Percentiles rank a stretch among this genome's conserved stretches.
Evolutionary conservation across 2,113 vertebrate genomes (phyloP).

Genomic region (Tragelaphus strepsiceros): DNA sequence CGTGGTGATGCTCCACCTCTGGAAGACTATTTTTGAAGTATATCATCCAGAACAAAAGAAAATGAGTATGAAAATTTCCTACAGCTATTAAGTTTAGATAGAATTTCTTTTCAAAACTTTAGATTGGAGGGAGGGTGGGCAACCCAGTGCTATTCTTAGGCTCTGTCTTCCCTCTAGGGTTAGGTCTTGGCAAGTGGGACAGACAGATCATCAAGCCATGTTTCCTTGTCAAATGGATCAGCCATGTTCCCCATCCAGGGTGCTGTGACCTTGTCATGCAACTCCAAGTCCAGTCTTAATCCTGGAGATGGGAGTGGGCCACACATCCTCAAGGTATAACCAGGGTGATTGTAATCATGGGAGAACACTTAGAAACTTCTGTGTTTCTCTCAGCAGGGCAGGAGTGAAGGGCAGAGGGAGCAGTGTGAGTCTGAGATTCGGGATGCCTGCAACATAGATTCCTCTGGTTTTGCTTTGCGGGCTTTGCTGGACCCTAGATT

Average conservation of each 20-base stretch:
- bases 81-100: slow-evolving; percentile 20
- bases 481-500: not conserved
- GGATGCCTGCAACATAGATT: not conserved
- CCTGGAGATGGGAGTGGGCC: not conserved
- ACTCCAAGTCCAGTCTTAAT: not conserved
- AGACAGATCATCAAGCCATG: not conserved
- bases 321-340: not conserved
- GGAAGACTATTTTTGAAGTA: slow-evolving; percentile 50
- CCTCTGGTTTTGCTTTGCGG: not conserved
- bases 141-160: not conserved
- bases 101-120: slow-evolving; percentile 43
- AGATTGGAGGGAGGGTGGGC: not conserved
- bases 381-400: not conserved
- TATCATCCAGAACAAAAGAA: slow-evolving; percentile 49
- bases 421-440: not conserved
- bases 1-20: not conserved
- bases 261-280: not conserved
- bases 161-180: not conserved
- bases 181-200: not conserved
- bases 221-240: not conserved
- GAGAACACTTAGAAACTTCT: not conserved
- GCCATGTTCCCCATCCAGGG: not conserved
- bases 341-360: not conserved
- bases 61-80: slow-evolving; percentile 27
- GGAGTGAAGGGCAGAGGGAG: not conserved